phyloP scores from a whole-genome alignment of 2,888 invertebrate species.

The Synanthedon andrenaeformis region DNA sequence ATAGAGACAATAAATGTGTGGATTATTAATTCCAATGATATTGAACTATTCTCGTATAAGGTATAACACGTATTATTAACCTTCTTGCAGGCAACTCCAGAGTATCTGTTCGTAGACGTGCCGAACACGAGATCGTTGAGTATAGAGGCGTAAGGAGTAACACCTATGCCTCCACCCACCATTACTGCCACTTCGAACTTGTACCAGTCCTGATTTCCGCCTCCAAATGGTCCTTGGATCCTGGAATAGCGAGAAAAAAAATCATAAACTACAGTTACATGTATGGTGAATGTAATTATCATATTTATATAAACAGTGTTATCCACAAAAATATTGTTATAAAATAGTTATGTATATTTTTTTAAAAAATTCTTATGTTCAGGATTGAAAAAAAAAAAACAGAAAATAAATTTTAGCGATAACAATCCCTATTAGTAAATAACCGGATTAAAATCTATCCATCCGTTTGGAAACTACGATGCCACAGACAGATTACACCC shows the following conservation, averaged over 20 bases:
- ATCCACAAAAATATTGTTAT: neutral
- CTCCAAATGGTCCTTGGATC: conserved; percentile 96
- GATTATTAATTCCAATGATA: too few relatives aligned
- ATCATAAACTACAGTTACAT: neutral
- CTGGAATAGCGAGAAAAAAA: conserved; percentile 36
- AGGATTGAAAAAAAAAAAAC: too few relatives aligned
- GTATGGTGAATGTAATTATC: neutral
- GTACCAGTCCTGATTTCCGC: conserved; percentile 98
- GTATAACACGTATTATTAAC: conserved; percentile 40
- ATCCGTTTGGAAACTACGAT: too few relatives aligned
- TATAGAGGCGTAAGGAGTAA: conserved; percentile 97
- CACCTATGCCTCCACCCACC: conserved; percentile 98
- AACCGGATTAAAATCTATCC: too few relatives aligned
- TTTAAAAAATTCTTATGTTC: neutral
- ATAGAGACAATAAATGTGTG: too few relatives aligned
- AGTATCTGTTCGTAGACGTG: conserved; percentile 94
- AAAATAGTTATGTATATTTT: neutral
- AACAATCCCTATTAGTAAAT: too few relatives aligned
- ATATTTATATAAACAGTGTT: neutral
- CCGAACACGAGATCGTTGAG: conserved; percentile 96
- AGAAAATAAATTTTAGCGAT: too few relatives aligned
- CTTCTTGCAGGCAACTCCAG: conserved; percentile 97
- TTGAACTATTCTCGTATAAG: too few relatives aligned
- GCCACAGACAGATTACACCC: too few relatives aligned
- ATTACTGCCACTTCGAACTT: conserved; percentile 98